Evolutionary conservation across 2,888 invertebrate species (phyloP).

Genomic region (Odontocolon sp.): DNA sequence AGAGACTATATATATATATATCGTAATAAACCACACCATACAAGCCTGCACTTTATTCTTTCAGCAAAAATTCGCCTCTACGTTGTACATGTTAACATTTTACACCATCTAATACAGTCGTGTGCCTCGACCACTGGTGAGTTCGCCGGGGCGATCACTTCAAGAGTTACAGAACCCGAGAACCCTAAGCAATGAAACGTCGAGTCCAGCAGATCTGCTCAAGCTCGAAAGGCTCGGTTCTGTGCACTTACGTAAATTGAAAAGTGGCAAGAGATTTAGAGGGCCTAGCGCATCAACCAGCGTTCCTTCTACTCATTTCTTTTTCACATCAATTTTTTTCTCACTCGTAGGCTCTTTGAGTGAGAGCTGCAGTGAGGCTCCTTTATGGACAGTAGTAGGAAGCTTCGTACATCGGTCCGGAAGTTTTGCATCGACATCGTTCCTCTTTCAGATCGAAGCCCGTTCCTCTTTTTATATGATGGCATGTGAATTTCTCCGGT

Average conservation of each 20-base stretch:
- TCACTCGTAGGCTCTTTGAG: constrained; percentile 1
- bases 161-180: not conserved
- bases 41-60: too few relatives aligned
- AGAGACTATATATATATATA: too few relatives aligned
- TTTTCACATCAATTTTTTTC: constrained; percentile 4
- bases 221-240: constrained; percentile 31
- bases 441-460: not conserved
- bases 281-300: constrained; percentile 42
- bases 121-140: not conserved
- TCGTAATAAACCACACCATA: too few relatives aligned
- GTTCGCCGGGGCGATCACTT: not conserved
- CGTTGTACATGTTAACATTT: too few relatives aligned
- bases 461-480: not conserved
- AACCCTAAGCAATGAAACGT: not conserved
- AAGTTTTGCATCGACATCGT: not conserved
- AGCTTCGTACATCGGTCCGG: not conserved
- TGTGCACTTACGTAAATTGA: constrained; percentile 69
- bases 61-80: not conserved
- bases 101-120: not conserved
- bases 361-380: not conserved
- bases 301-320: constrained; percentile 25
- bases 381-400: not conserved
- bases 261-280: constrained; percentile 64
- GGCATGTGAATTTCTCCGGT: not conserved
- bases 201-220: not conserved